Base-by-base conservation (phyloP, 2,888 invertebrate genomes). In the Kryphioiulus occultus region DNA sequence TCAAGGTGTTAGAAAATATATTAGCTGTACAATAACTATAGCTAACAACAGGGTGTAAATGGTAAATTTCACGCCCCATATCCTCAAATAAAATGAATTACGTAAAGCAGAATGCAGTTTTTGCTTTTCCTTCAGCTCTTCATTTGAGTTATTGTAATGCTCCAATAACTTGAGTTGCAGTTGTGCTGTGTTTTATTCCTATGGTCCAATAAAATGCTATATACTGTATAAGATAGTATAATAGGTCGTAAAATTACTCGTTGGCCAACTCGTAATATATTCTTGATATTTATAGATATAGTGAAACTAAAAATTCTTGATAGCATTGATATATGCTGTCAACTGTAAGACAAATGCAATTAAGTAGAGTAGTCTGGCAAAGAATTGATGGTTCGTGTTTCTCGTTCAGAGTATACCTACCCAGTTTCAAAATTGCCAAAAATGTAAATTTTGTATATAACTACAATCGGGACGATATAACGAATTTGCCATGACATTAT, bases 381-480 rank as follows among this genome's bases (percentile, higher is more conserved):
- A 19, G 59, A 59, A 59, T 59, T 2, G 47, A 47, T 47, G n/a
- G 59, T 59, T 59, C 59, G 7, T 59, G 59, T 59, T 59, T 19
- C n/a, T 59, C 59, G n/a, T 12, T 59, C 1, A 59, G n/a, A 59
- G 47, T 47, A n/a, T n/a, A 47, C 47, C 47, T 9, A 47, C 17
- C 47, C 4, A n/a, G 1, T 59, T 59, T 59, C 59, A 5, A 19
- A 59, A 59, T 59, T 59, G 59, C 59, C 59, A 59, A 59, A n/a
- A n/a, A 42, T 59, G 59, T 59, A 59, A 59, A 59, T 59, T 59
- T 59, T 59, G 59, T 59, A 59, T 59, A 59, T 59, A 19, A 47
- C 2, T 15, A 15, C 2, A 47, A 47, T 47, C 47, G 47, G 2
- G n/a, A n/a, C n/a, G n/a, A n/a, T n/a, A n/a, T n/a, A n/a, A n/a